Conservation (phyloP, 2,888 invertebrate species). For the Dascillus cervinus region DNA sequence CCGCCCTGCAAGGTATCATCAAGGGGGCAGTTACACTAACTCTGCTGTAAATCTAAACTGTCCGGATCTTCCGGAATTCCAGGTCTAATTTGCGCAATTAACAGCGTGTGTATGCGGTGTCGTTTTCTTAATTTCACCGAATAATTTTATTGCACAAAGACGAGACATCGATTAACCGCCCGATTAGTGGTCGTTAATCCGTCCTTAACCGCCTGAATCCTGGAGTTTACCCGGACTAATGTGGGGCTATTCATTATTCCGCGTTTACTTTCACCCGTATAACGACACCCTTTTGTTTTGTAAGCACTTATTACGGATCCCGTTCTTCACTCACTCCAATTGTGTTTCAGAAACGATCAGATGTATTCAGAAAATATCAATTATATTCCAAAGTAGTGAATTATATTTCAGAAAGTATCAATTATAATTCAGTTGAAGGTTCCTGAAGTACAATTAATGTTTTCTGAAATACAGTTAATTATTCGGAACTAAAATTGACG, state of each 20-base stretch:
- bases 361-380: no score
- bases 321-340: conserved; percentile 15
- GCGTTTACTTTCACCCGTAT: conserved; percentile 20
- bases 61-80: conserved; percentile 7
- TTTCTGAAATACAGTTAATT: no score
- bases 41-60: conserved; percentile 34
- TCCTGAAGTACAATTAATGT: no score
- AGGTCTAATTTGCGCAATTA: no score
- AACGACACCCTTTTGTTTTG: conserved; percentile 22
- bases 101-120: no score
- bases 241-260: conserved; percentile 28
- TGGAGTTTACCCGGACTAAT: conserved; percentile 30
- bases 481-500: no score
- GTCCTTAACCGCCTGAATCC: conserved; percentile 24
- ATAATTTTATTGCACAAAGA: no score
- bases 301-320: conserved; percentile 18
- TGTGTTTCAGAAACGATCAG: no score
- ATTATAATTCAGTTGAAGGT: no score
- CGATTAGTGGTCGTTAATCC: conserved; percentile 33
- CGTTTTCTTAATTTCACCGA: no score
- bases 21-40: conserved; percentile 36
- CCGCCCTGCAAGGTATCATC: conserved; percentile 35
- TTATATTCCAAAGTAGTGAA: no score
- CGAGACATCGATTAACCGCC: conserved; percentile 33
- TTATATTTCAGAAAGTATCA: no score